Conservation (phyloP, 2,113 vertebrate species). For the Telmatochromis sp. region DNA sequence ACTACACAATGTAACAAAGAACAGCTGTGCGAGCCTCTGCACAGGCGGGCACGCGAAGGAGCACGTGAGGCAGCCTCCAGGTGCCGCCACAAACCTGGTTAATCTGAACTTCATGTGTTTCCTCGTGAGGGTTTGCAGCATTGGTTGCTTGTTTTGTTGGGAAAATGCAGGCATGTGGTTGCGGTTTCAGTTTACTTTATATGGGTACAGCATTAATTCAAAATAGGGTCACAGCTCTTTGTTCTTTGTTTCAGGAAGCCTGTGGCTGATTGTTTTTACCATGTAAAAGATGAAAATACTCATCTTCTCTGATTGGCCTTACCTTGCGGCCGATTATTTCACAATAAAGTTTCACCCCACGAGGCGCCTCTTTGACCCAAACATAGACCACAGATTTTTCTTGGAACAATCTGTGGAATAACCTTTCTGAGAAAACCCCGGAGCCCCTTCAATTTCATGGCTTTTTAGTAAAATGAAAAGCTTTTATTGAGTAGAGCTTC, state of each 20-base stretch:
- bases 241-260: not conserved
- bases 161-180: not conserved
- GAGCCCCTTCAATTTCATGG: not conserved
- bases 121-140: not conserved
- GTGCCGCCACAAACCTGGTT: not conserved
- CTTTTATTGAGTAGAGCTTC: not conserved
- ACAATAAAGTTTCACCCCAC: not conserved
- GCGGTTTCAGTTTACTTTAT: not conserved
- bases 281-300: not conserved
- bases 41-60: not conserved
- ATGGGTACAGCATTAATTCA: not conserved
- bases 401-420: not conserved
- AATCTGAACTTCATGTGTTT: not conserved
- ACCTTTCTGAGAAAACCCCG: not conserved
- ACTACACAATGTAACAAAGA: not conserved
- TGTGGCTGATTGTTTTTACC: not conserved
- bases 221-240: not conserved
- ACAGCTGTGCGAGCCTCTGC: not conserved
- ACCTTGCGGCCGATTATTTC: rapidly evolving
- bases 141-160: not conserved
- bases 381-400: not conserved
- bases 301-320: not conserved
- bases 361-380: not conserved
- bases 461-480: not conserved
- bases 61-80: not conserved